These are phyloP conservation scores for Aricia agestis DNA, from an alignment of 1,140 invertebrate species.

Conservation along the genomic window DNA sequence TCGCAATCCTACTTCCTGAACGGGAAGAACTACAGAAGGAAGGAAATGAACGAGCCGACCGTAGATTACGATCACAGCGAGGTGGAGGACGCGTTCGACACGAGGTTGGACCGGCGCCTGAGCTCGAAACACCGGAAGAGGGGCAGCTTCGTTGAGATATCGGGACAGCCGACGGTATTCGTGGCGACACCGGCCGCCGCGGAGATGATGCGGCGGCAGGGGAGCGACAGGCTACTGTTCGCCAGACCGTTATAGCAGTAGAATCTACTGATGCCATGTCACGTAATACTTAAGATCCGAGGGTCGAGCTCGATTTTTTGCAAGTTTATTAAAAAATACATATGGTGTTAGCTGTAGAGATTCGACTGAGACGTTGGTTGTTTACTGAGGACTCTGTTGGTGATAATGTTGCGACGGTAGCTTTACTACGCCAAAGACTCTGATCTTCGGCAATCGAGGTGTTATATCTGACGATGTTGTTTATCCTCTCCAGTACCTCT, in stretches of 20 bases:
- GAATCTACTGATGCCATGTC: too few species aligned
- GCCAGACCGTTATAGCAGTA: slow-evolving; percentile 58
- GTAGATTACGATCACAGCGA: slow-evolving; percentile 74
- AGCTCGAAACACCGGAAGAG: slow-evolving; percentile 45
- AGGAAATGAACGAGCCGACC: slow-evolving; percentile 65
- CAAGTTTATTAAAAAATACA: too few species aligned
- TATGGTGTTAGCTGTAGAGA: too few species aligned
- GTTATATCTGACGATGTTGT: background rate
- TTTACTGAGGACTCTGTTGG: background rate
- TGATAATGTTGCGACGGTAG: background rate
- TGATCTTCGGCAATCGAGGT: background rate
- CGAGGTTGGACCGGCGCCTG: slow-evolving; percentile 47
- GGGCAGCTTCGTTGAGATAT: slow-evolving; percentile 65
- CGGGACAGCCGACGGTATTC: slow-evolving; percentile 59
- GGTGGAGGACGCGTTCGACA: slow-evolving; percentile 65
- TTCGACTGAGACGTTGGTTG: too few species aligned
- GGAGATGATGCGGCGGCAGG: slow-evolving; percentile 65
- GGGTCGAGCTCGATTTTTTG: too few species aligned
- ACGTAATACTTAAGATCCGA: too few species aligned
- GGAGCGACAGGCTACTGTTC: slow-evolving; percentile 62
- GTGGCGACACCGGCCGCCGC: slow-evolving; percentile 64
- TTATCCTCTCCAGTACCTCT: background rate
- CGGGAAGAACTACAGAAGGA: slow-evolving; percentile 50
- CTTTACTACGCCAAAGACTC: background rate
- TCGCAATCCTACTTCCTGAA: slow-evolving; percentile 51